Conservation (phyloP, 2,797 vertebrate species). For the Gila robusta region DNA sequence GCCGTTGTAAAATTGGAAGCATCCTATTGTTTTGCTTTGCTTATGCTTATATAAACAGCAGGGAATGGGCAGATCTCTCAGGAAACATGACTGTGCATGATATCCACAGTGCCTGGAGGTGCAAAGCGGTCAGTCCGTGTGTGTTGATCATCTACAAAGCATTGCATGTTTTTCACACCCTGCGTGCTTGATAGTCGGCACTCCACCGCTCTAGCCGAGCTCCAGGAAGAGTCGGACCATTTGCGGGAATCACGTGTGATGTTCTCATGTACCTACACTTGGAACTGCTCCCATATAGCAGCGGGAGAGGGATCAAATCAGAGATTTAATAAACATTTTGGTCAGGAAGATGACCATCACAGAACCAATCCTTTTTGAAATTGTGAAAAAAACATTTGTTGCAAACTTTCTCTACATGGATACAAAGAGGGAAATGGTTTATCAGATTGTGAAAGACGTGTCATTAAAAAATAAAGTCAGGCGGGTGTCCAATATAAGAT, state of each 20-base stretch:
- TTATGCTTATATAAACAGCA: constrained; percentile 65
- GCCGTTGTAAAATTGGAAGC: constrained; percentile 61
- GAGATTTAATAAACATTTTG: neutral
- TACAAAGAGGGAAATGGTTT: constrained; percentile 26
- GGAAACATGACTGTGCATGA: constrained; percentile 60
- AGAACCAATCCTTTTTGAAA: constrained; percentile 19
- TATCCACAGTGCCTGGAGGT: constrained; percentile 43
- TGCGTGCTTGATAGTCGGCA: constrained; percentile 6
- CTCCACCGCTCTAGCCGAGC: constrained; percentile 23
- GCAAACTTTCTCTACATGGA: constrained; percentile 29
- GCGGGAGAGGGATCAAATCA: constrained; percentile 24
- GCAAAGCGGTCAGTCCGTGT: constrained; percentile 29
- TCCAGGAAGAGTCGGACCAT: constrained; percentile 20
- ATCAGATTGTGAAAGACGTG: constrained; percentile 27
- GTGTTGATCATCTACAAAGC: constrained; percentile 18
- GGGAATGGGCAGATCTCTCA: constrained; percentile 55
- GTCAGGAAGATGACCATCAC: constrained; percentile 16
- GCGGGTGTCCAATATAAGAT: constrained; percentile 56
- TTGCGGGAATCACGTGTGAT: constrained; percentile 33
- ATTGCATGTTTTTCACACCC: constrained; percentile 52
- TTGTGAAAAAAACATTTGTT: constrained; percentile 11
- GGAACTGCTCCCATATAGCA: neutral
- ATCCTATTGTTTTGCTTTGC: constrained; percentile 64
- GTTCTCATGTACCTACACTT: constrained; percentile 19
- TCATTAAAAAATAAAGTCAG: constrained; percentile 48